A percentile compares a stretch with the other conserved stretches of the same genome.
phyloP scores from a whole-genome alignment of 1,140 invertebrate species.

The Anastatus disparis region DNA sequence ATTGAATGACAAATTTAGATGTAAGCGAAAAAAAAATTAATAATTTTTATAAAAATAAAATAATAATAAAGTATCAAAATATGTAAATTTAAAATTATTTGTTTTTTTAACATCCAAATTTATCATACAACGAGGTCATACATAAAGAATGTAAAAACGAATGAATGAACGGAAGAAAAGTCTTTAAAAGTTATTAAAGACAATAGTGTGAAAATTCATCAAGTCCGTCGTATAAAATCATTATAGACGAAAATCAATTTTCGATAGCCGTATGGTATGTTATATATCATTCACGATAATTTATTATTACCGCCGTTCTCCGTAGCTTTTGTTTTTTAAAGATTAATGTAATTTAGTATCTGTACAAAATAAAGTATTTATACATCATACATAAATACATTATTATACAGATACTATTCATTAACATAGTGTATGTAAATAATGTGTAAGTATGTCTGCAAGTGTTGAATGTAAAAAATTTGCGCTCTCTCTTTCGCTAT shows the following conservation, averaged over 20 bases:
- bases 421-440: background rate
- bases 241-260: background rate
- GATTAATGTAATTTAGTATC: no score
- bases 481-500: slow-evolving; percentile 34
- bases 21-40: no score
- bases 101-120: background rate
- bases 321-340: background rate
- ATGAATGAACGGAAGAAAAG: slow-evolving; percentile 2
- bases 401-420: background rate
- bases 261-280: background rate
- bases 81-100: background rate
- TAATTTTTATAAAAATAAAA: no score
- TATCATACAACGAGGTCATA: background rate
- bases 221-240: slow-evolving; percentile 23
- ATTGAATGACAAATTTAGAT: no score
- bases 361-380: no score
- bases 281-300: background rate
- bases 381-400: no score
- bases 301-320: background rate
- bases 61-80: background rate
- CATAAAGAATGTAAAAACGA: background rate
- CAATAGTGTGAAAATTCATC: slow-evolving; percentile 45
- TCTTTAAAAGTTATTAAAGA: slow-evolving; percentile 17
- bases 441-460: background rate
- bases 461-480: slow-evolving; percentile 24